Evolutionary conservation across 1,140 invertebrate species (phyloP).

Genomic region (Brachionus angularis): DNA sequence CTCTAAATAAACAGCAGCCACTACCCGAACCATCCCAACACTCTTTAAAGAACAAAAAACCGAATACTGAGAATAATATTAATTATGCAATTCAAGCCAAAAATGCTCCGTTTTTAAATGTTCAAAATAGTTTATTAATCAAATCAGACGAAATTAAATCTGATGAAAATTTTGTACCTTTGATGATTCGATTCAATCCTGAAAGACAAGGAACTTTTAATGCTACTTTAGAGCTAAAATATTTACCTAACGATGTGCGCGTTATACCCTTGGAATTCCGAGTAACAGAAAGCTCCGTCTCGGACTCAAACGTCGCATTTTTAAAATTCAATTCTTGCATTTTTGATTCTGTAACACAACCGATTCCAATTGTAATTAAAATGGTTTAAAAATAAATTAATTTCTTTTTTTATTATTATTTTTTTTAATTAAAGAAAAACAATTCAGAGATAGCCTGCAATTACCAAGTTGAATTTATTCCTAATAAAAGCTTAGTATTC

Average conservation of each 20-base stretch:
- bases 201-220: constrained; percentile 7
- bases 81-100: not conserved
- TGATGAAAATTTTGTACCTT: constrained; percentile 27
- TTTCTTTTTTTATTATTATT: not conserved
- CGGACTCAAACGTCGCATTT: constrained; percentile 16
- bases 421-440: too few species aligned
- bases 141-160: constrained; percentile 13
- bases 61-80: not conserved
- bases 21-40: not conserved
- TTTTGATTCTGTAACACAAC: constrained; percentile 53
- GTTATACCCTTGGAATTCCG: constrained; percentile 22
- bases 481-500: not conserved
- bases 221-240: constrained; percentile 7
- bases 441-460: constrained; percentile 26
- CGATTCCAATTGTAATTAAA: constrained; percentile 55
- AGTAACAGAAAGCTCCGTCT: constrained; percentile 16
- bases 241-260: not conserved
- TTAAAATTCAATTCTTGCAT: constrained; percentile 50
- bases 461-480: constrained; percentile 1
- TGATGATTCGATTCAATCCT: constrained; percentile 3
- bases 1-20: not conserved
- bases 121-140: constrained; percentile 8
- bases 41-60: not conserved
- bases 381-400: not conserved
- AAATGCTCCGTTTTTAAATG: constrained; percentile 5